These are phyloP conservation scores for Chrysoperla carnea DNA, from an alignment of 1,140 invertebrate genomes.

Conservation along the genomic window DNA sequence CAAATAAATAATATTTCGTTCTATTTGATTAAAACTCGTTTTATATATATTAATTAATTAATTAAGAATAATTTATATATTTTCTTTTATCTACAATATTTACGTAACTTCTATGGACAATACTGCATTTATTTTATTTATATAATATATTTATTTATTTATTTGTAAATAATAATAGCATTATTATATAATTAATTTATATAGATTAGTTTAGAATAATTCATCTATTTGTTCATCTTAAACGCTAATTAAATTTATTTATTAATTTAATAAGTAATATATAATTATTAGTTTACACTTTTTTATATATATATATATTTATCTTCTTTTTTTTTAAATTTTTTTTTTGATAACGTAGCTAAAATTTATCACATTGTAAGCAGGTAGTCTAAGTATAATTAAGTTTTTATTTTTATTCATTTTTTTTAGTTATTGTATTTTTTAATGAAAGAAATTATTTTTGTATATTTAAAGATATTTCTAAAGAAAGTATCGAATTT, in stretches of 20 bases:
- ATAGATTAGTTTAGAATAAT: not conserved
- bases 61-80: too few species aligned
- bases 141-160: too few species aligned
- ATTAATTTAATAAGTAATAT: not conserved
- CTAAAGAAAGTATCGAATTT: not conserved
- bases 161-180: not conserved
- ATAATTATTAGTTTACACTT: not conserved
- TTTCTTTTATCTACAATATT: conserved; percentile 1
- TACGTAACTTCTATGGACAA: conserved; percentile 1
- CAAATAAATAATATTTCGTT: too few species aligned
- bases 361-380: conserved; percentile 8
- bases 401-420: conserved; percentile 1
- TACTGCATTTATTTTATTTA: conserved; percentile 1
- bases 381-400: conserved; percentile 7
- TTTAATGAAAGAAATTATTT: not conserved
- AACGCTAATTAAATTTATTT: not conserved
- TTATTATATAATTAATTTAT: not conserved
- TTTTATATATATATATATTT: not conserved
- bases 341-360: not conserved
- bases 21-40: too few species aligned
- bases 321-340: not conserved
- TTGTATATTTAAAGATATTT: not conserved
- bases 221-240: not conserved
- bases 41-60: too few species aligned
- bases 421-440: not conserved